Percentiles rank a stretch among this genome's conserved stretches.
These are phyloP conservation scores for Tinamus guttatus DNA, from an alignment of 2,113 vertebrate species.

Conservation along the genomic window DNA sequence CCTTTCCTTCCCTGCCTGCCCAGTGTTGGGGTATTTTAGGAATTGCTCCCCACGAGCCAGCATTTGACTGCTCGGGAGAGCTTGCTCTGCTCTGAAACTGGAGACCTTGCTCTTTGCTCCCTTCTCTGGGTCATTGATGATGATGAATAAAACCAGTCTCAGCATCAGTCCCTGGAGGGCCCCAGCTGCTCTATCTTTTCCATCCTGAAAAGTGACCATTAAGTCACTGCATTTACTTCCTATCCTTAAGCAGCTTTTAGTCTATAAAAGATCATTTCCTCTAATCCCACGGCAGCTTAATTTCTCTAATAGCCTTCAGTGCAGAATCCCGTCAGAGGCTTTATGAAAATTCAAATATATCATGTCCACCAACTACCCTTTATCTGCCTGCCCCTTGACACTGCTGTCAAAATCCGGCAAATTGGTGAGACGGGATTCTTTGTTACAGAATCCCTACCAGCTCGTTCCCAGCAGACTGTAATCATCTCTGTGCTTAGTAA, in stretches of 20 bases:
- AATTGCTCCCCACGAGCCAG: background rate
- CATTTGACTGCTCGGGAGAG: background rate
- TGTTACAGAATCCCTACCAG: background rate
- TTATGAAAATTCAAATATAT: conserved; percentile 46
- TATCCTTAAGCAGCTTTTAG: conserved; percentile 22
- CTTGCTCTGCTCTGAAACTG: background rate
- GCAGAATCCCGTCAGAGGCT: background rate
- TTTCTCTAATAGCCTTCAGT: conserved; percentile 39
- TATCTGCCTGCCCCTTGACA: conserved; percentile 11
- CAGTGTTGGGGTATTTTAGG: background rate
- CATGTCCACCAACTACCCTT: conserved; percentile 32
- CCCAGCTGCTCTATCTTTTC: background rate
- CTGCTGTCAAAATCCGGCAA: conserved; percentile 6
- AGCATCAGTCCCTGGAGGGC: rapidly evolving
- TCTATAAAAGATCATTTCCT: conserved; percentile 24
- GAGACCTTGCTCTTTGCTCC: background rate
- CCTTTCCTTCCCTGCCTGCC: conserved; percentile 7
- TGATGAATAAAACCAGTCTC: background rate
- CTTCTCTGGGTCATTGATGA: background rate
- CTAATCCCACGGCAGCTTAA: conserved; percentile 45
- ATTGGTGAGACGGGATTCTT: conserved; percentile 11
- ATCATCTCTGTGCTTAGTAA: background rate
- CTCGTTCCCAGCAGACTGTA: background rate
- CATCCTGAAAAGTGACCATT: background rate
- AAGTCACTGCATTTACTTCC: conserved; percentile 38